A percentile compares a stretch with the other conserved stretches of the same genome.
These are phyloP conservation scores for Ophioderma brevispina DNA, from an alignment of 35 echinoderm and acorn worm species.

Conservation along the genomic window DNA sequence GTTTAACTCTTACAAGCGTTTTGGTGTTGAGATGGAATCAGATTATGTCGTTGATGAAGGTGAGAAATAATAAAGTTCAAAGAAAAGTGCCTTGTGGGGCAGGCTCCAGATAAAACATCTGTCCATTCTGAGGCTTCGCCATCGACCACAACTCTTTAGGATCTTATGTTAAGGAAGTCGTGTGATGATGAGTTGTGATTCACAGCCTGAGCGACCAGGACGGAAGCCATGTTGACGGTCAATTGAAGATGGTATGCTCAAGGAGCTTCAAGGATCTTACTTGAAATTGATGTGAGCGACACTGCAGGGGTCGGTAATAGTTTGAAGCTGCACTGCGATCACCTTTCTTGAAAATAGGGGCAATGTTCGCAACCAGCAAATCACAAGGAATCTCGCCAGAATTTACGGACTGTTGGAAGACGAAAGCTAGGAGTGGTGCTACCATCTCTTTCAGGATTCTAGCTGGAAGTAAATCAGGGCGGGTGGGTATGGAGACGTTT, in stretches of 20 bases:
- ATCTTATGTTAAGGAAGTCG: too few species aligned
- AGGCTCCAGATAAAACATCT: too few species aligned
- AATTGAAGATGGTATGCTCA: conserved; percentile 48
- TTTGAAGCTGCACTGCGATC: conserved; percentile 1
- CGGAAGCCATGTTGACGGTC: conserved; percentile 51
- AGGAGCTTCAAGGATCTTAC: conserved; percentile 64
- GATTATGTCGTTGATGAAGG: too few species aligned
- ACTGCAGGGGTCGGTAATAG: conserved; percentile 58
- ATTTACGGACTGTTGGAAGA: conserved; percentile 63
- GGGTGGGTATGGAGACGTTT: conserved; percentile 46
- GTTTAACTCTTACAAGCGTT: too few species aligned
- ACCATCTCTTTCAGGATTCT: conserved; percentile 44
- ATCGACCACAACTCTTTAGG: too few species aligned
- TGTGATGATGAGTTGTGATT: conserved; percentile 41
- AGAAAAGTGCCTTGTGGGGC: too few species aligned
- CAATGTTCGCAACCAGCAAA: conserved; percentile 41
- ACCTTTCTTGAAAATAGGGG: conserved; percentile 50
- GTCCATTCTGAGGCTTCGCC: too few species aligned
- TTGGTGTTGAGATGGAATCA: too few species aligned
- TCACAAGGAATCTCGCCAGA: conserved; percentile 42
- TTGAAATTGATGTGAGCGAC: conserved; percentile 36
- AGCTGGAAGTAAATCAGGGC: conserved; percentile 49
- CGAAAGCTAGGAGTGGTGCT: conserved; percentile 15
- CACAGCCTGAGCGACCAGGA: conserved; percentile 33
- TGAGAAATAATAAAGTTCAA: too few species aligned